A percentile compares a stretch with the other conserved stretches of the same genome.
Evolutionary conservation across 2,888 invertebrate genomes (phyloP).

Genomic region (Macaria notata): DNA sequence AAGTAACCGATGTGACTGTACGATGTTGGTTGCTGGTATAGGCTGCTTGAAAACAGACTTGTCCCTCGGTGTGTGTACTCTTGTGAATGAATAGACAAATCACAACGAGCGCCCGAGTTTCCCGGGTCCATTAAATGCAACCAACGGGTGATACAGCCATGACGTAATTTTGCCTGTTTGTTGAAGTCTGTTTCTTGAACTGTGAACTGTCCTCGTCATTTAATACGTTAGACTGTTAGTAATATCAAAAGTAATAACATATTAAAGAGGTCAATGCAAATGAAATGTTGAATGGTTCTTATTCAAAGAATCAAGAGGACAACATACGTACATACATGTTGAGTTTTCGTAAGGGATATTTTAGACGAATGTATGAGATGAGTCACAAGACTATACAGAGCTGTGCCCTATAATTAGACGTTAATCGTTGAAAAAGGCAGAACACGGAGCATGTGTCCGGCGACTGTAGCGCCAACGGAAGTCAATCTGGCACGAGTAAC

Average conservation of each 20-base stretch:
- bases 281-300: too few species aligned
- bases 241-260: slow-evolving; percentile 42
- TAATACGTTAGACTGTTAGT: too few species aligned
- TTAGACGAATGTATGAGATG: slow-evolving; percentile 40
- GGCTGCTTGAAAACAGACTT: too few species aligned
- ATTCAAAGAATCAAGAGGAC: too few species aligned
- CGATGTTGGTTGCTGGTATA: too few species aligned
- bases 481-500: slow-evolving; percentile 70
- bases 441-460: slow-evolving; percentile 53
- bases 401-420: slow-evolving; percentile 76
- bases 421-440: slow-evolving; percentile 76
- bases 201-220: slow-evolving; percentile 21
- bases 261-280: too few species aligned
- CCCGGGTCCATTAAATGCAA: slow-evolving; percentile 35
- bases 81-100: slow-evolving; percentile 28
- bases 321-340: too few species aligned
- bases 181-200: slow-evolving; percentile 33
- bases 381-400: slow-evolving; percentile 66
- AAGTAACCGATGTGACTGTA: too few species aligned
- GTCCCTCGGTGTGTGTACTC: neutral
- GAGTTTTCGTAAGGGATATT: too few species aligned
- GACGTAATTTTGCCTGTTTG: slow-evolving; percentile 30
- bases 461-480: slow-evolving; percentile 68
- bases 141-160: slow-evolving; percentile 29
- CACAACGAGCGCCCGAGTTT: slow-evolving; percentile 29